A percentile compares a stretch with the other conserved stretches of the same genome.
Conservation (phyloP, 2,797 vertebrate species). For the Rachycentron canadum region DNA sequence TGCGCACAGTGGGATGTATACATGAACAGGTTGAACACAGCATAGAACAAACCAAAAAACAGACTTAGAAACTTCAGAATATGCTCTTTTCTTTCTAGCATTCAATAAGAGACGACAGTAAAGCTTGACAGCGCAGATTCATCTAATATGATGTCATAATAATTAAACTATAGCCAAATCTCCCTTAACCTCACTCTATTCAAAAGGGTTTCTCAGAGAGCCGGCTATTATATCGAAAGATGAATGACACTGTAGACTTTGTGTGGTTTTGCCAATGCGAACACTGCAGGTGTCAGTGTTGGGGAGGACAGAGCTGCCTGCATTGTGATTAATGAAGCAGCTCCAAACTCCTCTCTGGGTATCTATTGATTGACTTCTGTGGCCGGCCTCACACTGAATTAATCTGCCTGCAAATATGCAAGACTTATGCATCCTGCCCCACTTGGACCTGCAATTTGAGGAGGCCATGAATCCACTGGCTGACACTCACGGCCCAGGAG, state of each 20-base stretch:
- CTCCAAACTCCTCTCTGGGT: constrained; percentile 68
- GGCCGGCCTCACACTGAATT: constrained; percentile 67
- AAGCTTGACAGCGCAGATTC: background rate
- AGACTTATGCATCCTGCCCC: constrained; percentile 62
- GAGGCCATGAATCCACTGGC: constrained; percentile 66
- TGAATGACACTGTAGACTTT: constrained; percentile 53
- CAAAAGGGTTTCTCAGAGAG: constrained; percentile 31
- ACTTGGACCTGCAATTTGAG: constrained; percentile 50
- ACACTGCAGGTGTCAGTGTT: constrained; percentile 74
- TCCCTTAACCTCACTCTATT: constrained; percentile 32
- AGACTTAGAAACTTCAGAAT: background rate
- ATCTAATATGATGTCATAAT: constrained; percentile 25
- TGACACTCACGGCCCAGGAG: constrained; percentile 60
- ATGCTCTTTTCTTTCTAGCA: constrained; percentile 2
- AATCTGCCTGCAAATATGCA: constrained; percentile 78
- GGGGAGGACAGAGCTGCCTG: constrained; percentile 58
- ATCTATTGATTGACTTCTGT: constrained; percentile 74
- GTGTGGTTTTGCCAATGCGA: constrained; percentile 60
- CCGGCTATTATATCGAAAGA: constrained; percentile 40
- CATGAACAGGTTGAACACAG: constrained; percentile 2
- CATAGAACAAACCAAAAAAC: background rate
- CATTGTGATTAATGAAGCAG: constrained; percentile 81
- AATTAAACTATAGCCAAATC: constrained; percentile 34
- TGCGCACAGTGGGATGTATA: background rate
- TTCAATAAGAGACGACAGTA: background rate